Percentiles rank a stretch among this genome's conserved stretches.
Conservation (phyloP, 2,797 vertebrate species). For the Gorsachius magnificus region DNA sequence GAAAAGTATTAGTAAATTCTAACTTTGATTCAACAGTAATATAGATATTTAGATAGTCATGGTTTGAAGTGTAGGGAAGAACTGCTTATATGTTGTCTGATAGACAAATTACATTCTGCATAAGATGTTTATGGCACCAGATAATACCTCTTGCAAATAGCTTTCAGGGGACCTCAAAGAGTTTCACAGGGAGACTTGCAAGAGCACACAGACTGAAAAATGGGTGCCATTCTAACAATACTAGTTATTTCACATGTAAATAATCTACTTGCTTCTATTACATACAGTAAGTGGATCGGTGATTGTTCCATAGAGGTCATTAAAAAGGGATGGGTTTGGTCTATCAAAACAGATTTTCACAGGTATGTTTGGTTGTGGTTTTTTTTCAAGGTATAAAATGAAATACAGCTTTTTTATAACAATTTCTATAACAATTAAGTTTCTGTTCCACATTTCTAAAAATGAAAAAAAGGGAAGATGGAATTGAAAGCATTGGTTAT, state of each 20-base stretch:
- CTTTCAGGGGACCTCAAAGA: not conserved
- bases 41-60: not conserved
- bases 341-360: not conserved
- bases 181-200: not conserved
- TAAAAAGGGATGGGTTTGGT: not conserved
- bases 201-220: not conserved
- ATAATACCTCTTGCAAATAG: not conserved
- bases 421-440: not conserved
- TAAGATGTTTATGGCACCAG: not conserved
- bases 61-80: not conserved
- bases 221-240: not conserved
- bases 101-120: not conserved
- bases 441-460: not conserved
- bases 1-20: not conserved
- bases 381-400: not conserved
- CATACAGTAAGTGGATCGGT: not conserved
- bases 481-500: not conserved
- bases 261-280: not conserved
- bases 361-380: not conserved
- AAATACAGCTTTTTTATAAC: not conserved
- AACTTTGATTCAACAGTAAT: not conserved
- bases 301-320: not conserved
- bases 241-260: not conserved
- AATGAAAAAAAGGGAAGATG: fast-evolving
- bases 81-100: not conserved